These are phyloP conservation scores for Clarias magur DNA, from an alignment of 2,113 vertebrate genomes.

Conservation along the genomic window DNA sequence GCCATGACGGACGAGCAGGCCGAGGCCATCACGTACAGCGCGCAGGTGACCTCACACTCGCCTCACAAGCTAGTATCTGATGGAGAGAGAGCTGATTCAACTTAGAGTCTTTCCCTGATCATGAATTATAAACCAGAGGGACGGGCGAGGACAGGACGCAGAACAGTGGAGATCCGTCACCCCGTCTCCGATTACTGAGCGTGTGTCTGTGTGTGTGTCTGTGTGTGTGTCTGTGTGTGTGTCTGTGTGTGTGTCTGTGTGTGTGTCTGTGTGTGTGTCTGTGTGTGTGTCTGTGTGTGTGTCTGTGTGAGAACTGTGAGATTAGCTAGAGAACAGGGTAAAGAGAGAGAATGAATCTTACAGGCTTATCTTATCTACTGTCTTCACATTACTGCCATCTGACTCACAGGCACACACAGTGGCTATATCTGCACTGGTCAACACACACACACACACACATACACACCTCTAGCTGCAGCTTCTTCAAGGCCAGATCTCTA, in stretches of 20 bases:
- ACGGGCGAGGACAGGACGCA: neutral
- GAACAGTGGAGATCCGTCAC: neutral
- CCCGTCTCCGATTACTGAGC: neutral
- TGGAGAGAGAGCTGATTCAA: neutral
- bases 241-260: neutral
- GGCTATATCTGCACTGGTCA: conserved; percentile 42
- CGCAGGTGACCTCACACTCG: conserved; percentile 81
- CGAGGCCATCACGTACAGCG: conserved; percentile 91
- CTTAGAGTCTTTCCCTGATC: neutral
- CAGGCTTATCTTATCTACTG: conserved; percentile 42
- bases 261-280: no score
- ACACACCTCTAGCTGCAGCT: conserved; percentile 1
- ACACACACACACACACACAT: conserved; percentile 23
- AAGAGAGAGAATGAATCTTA: conserved; percentile 3
- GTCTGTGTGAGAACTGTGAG: neutral
- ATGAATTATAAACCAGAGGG: neutral
- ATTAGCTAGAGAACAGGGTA: neutral
- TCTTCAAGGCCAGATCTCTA: conserved; percentile 28
- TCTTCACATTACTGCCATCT: conserved; percentile 32
- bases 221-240: conserved; percentile 1
- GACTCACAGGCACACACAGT: neutral
- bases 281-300: no score
- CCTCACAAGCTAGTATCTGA: neutral
- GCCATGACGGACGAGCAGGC: conserved; percentile 89
- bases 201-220: neutral